These are phyloP conservation scores for Lathronympha strigana DNA, from an alignment of 2,888 invertebrate genomes.

Conservation along the genomic window DNA sequence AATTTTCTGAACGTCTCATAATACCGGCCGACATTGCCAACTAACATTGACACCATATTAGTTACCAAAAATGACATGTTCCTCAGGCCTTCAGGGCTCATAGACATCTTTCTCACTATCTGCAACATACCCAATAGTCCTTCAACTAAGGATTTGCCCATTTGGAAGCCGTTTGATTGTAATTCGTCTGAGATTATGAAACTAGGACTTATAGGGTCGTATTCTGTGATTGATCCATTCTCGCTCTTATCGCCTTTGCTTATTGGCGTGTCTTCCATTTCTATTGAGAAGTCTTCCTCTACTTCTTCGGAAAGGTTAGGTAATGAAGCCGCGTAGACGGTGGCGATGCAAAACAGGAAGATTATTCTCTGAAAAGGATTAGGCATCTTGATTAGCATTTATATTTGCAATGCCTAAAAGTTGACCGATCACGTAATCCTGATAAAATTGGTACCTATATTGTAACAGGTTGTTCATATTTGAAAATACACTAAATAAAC, in stretches of 20 bases:
- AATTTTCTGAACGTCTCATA: constrained; percentile 41
- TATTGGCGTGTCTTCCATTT: not conserved
- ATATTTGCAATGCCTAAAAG: not conserved
- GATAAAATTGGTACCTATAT: not conserved
- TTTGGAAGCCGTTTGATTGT: constrained; percentile 11
- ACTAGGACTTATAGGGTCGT: not conserved
- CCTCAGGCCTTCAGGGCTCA: constrained; percentile 33
- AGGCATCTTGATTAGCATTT: not conserved
- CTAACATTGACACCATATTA: constrained; percentile 41
- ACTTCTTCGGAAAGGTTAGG: constrained; percentile 1
- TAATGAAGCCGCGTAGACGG: constrained; percentile 14
- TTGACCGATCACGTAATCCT: too few relatives aligned
- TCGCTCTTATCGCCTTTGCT: not conserved
- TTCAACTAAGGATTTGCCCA: constrained; percentile 26
- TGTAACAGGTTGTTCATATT: not conserved
- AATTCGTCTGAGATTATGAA: not conserved
- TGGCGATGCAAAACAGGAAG: constrained; percentile 18
- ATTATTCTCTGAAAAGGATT: constrained; percentile 24
- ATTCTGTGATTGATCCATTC: constrained; percentile 4
- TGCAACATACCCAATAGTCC: constrained; percentile 9
- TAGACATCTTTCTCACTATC: constrained; percentile 40
- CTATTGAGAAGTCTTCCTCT: constrained; percentile 3
- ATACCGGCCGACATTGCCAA: constrained; percentile 45
- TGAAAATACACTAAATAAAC: too few relatives aligned
- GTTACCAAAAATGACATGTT: constrained; percentile 37